Conservation (phyloP, 2,797 vertebrate species). For the Oreortyx pictus region DNA sequence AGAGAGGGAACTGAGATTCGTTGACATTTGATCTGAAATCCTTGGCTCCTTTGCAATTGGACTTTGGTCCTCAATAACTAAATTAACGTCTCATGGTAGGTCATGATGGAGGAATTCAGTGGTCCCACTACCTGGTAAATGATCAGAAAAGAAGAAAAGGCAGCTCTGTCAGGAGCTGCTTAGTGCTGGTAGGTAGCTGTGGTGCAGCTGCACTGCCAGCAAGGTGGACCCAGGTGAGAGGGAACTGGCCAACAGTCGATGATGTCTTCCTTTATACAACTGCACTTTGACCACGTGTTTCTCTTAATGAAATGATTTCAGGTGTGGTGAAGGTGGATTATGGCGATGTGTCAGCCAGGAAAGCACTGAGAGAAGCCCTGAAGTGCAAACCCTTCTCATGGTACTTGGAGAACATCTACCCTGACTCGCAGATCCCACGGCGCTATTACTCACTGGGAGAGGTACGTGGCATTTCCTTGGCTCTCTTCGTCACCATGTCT, state of each 20-base stretch:
- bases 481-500: too few relatives aligned
- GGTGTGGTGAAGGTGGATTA: constrained; percentile 98
- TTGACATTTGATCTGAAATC: neutral
- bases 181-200: neutral
- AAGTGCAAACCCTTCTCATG: constrained; percentile 96
- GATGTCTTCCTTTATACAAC: neutral
- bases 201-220: neutral
- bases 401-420: constrained; percentile 98
- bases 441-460: constrained; percentile 98
- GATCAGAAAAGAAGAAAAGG: neutral
- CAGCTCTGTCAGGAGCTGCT: neutral
- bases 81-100: neutral
- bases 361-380: constrained; percentile 88
- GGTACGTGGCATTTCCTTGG: constrained; percentile 80
- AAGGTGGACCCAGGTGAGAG: neutral
- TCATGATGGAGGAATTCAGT: neutral
- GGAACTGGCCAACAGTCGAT: neutral
- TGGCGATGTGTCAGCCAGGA: constrained; percentile 92
- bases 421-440: constrained; percentile 97
- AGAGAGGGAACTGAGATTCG: neutral
- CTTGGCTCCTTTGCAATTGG: neutral
- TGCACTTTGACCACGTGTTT: constrained; percentile 25
- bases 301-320: constrained; percentile 68
- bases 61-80: neutral
- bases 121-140: neutral